Evolutionary conservation across 1,140 invertebrate species (phyloP), one percentile per base, ranked within the genome.

Genomic region (Drosophila subpulchrella): DNA sequence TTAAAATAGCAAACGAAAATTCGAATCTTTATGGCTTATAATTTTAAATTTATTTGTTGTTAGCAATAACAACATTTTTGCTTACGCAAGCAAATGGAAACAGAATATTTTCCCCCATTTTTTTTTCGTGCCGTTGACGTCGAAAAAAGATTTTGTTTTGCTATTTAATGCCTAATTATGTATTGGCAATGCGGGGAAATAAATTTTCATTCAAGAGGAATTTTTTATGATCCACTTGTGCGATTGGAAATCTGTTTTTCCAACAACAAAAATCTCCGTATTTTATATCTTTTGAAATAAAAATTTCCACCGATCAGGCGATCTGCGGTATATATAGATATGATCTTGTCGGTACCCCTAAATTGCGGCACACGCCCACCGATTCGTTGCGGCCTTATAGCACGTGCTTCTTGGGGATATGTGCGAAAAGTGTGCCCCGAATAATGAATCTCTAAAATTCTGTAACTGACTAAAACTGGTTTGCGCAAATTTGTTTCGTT

Each of bases 41-140:
- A 78, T 85, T 75, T 61, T 58, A 68, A 82, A 85, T 88, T 85
- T 88, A 85, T 82, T 88, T 85, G 83, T 78, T 85, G 68, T 65
- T 66, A 82, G 77, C 75, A 60, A 66, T 59, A 54, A 57, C 55
- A 57, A 56, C 53, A 75, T 60, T 72, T 78, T 72, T 85, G 82
- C 82, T 85, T 86, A 82, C 82, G 82, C 62, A 85, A 88, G 63
- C 82, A 67, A 62, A 82, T 48, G 58, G 78, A 58, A 82, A 71
- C 72, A 30, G 54, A 75, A 76, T 75, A 75, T 75, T 75, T 63
- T 74, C 51, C 12, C 59, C n/a, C 53, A 47, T 36, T 50, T 73
- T 68, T 61, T 68, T 61, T 12, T 32, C 57, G 6, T 61, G 48
- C 74, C 46, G 63, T 53, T 85, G 82, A 85, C 82, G 83, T 74